Conservation (phyloP, 1,140 invertebrate genomes). For the Drosophila bipectinata region DNA sequence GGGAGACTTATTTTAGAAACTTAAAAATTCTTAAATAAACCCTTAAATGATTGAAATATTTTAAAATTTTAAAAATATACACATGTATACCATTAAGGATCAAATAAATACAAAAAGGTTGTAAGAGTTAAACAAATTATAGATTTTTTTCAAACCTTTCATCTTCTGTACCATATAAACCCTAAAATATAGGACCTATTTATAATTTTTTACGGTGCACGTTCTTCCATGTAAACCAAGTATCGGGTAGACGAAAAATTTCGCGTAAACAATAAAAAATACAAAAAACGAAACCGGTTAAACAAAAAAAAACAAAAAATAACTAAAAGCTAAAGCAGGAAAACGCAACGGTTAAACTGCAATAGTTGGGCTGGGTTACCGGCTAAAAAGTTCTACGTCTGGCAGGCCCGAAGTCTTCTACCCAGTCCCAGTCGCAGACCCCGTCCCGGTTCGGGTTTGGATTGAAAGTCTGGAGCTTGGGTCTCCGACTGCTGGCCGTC, state of each 20-base stretch:
- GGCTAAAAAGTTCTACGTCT: slow-evolving; percentile 21
- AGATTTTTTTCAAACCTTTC: not conserved
- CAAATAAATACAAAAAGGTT: too few species aligned
- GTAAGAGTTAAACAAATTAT: too few species aligned
- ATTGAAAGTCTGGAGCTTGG: slow-evolving; percentile 3
- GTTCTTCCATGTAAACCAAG: slow-evolving; percentile 65
- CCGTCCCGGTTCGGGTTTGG: slow-evolving; percentile 9
- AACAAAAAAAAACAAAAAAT: slow-evolving; percentile 37
- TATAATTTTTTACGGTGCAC: slow-evolving; percentile 34
- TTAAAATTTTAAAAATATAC: too few species aligned
- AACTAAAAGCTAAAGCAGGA: slow-evolving; percentile 16
- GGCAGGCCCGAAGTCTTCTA: not conserved
- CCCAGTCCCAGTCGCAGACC: not conserved
- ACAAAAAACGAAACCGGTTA: slow-evolving; percentile 62
- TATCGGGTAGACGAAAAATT: slow-evolving; percentile 62
- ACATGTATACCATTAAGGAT: too few species aligned
- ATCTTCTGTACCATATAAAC: not conserved
- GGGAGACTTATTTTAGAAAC: too few species aligned
- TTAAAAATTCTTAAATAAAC: too few species aligned
- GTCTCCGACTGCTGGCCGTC: not conserved
- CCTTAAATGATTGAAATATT: too few species aligned
- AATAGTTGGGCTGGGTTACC: slow-evolving; percentile 27
- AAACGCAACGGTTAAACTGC: slow-evolving; percentile 61
- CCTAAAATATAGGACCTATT: not conserved
- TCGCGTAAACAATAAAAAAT: slow-evolving; percentile 78